Evolutionary conservation across 2,888 invertebrate genomes (phyloP).

Genomic region (Choristoneura rosaceana): DNA sequence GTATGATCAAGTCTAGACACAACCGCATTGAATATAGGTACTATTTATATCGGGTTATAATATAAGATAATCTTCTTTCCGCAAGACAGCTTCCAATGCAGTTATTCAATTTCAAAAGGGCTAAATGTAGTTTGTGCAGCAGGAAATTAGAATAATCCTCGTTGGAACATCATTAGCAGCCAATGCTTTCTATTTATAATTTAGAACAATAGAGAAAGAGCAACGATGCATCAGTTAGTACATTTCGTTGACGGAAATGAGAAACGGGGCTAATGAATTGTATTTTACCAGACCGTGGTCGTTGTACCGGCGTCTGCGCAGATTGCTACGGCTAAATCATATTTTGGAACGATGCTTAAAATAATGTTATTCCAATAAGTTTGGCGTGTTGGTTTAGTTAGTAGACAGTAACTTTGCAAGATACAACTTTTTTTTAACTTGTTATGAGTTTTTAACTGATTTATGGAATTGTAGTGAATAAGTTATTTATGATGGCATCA

Average conservation of each 20-base stretch:
- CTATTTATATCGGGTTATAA: background rate
- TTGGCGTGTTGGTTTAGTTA: background rate
- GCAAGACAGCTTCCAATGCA: background rate
- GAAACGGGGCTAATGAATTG: constrained; percentile 14
- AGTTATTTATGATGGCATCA: too few relatives aligned
- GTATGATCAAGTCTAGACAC: constrained; percentile 24
- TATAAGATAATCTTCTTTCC: background rate
- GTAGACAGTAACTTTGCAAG: background rate
- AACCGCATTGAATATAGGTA: constrained; percentile 11
- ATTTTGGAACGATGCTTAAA: constrained; percentile 6
- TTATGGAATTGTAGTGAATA: too few relatives aligned
- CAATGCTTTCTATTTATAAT: background rate
- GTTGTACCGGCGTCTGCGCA: constrained; percentile 16
- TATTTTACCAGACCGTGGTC: constrained; percentile 25
- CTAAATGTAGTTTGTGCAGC: background rate
- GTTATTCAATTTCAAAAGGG: background rate
- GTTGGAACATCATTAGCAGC: background rate
- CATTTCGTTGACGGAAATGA: constrained; percentile 1
- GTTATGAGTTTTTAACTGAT: too few relatives aligned
- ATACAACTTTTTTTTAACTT: too few relatives aligned
- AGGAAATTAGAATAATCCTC: background rate
- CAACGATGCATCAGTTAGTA: constrained; percentile 3
- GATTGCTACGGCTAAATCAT: background rate
- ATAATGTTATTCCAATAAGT: background rate
- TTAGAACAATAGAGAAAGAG: constrained; percentile 6